Conservation (phyloP, 2,797 vertebrate genomes). For the Phalloptychus januarius region DNA sequence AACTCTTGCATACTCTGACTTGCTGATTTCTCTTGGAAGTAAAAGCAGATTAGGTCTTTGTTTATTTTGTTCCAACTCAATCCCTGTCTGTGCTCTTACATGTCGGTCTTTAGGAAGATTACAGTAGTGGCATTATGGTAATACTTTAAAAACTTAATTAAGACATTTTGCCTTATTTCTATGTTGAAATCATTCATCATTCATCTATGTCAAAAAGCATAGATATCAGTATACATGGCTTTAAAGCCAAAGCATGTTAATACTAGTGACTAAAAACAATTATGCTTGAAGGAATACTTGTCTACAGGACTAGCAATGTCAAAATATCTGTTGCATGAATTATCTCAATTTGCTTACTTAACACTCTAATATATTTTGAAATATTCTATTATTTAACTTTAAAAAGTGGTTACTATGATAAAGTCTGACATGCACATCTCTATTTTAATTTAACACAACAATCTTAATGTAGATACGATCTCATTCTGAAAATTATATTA, state of each 20-base stretch:
- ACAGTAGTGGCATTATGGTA: constrained; percentile 10
- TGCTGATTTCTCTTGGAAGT: constrained; percentile 52
- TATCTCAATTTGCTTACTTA: not conserved
- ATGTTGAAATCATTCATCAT: not conserved
- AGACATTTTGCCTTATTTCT: not conserved
- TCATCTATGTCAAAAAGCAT: not conserved
- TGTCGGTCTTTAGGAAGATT: constrained; percentile 20
- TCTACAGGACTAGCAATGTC: not conserved
- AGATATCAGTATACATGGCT: not conserved
- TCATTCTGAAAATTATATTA: not conserved
- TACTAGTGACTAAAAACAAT: not conserved
- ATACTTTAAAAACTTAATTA: constrained; percentile 15
- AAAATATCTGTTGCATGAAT: not conserved
- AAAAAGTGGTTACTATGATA: too few species aligned
- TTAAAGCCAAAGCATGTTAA: not conserved
- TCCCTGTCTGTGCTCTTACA: constrained; percentile 40
- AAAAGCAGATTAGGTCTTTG: constrained; percentile 35
- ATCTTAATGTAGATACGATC: not conserved
- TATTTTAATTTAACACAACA: not conserved
- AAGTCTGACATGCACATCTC: too few species aligned
- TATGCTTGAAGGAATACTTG: not conserved
- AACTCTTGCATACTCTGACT: constrained; percentile 59
- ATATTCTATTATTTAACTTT: too few species aligned
- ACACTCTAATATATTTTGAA: too few species aligned
- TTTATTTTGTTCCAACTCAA: constrained; percentile 52